phyloP scores from a whole-genome alignment of 2,797 vertebrate genomes.

The Epinephelus malabaricus region DNA sequence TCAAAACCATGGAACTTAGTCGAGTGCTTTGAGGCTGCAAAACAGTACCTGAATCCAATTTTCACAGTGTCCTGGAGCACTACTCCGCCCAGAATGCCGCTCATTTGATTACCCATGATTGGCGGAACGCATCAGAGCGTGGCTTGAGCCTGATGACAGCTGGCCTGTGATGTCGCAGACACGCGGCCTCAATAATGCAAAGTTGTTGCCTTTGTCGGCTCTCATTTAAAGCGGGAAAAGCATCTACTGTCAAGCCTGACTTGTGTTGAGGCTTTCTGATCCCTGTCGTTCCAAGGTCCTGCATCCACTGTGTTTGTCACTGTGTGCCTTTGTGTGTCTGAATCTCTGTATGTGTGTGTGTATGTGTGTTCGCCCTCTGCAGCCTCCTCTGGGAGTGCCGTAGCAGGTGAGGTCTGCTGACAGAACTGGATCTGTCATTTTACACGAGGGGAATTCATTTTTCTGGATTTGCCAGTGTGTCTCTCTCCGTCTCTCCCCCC shows the following conservation, averaged over 20 bases:
- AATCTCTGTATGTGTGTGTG: constrained; percentile 4
- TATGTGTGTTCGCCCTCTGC: constrained; percentile 47
- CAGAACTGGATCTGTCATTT: constrained; percentile 83
- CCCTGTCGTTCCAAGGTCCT: constrained; percentile 31
- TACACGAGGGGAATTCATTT: constrained; percentile 70
- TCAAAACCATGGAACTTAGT: constrained; percentile 62
- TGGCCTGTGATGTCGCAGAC: constrained; percentile 26
- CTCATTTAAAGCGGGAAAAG: constrained; percentile 49
- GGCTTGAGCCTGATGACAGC: constrained; percentile 17
- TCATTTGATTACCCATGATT: constrained; percentile 54
- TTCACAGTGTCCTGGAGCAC: constrained; percentile 30
- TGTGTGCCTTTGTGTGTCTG: constrained; percentile 13
- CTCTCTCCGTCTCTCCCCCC: background rate
- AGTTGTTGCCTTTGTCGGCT: constrained; percentile 53
- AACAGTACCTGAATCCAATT: constrained; percentile 52
- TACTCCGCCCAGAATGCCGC: constrained; percentile 28
- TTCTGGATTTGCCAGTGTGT: constrained; percentile 60
- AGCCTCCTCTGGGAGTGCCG: constrained; percentile 57
- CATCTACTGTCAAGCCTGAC: constrained; percentile 46
- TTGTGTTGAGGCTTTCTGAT: constrained; percentile 48
- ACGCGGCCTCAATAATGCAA: constrained; percentile 55
- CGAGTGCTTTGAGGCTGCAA: constrained; percentile 41
- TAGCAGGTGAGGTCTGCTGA: constrained; percentile 78
- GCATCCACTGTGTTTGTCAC: constrained; percentile 8
- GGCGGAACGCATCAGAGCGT: constrained; percentile 7